Percentiles rank a stretch among this genome's conserved stretches.
Evolutionary conservation across 2,113 vertebrate genomes (phyloP).

Genomic region (Vidua macroura): DNA sequence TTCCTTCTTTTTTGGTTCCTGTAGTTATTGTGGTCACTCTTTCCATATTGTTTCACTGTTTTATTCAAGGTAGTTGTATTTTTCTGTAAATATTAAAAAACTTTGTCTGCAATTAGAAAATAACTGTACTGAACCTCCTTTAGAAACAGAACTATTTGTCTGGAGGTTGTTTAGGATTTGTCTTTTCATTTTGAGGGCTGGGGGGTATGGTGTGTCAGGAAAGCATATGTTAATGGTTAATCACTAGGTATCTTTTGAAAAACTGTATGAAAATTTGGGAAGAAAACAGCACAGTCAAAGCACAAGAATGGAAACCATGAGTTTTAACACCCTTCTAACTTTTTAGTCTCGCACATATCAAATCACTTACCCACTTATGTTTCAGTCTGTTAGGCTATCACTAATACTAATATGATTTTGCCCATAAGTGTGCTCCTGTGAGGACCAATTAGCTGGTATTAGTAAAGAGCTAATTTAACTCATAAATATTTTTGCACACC

Average conservation of each 20-base stretch:
- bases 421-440: background rate
- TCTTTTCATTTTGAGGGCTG: background rate
- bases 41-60: slow-evolving; percentile 15
- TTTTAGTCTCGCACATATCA: background rate
- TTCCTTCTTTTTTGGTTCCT: background rate
- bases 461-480: slow-evolving; percentile 1
- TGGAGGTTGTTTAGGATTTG: background rate
- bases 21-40: background rate
- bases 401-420: background rate
- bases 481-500: slow-evolving; percentile 4
- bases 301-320: background rate
- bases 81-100: slow-evolving; percentile 62
- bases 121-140: background rate
- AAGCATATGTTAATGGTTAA: background rate
- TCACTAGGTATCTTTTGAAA: background rate
- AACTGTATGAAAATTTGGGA: background rate
- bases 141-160: background rate
- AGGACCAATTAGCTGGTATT: background rate
- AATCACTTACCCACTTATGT: background rate
- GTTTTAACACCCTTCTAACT: background rate
- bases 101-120: background rate
- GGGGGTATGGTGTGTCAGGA: background rate
- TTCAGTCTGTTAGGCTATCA: background rate
- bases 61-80: slow-evolving; percentile 34
- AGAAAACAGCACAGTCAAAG: background rate